phyloP scores from a whole-genome alignment of 1,140 invertebrate species.

The Lucilia cuprina region DNA sequence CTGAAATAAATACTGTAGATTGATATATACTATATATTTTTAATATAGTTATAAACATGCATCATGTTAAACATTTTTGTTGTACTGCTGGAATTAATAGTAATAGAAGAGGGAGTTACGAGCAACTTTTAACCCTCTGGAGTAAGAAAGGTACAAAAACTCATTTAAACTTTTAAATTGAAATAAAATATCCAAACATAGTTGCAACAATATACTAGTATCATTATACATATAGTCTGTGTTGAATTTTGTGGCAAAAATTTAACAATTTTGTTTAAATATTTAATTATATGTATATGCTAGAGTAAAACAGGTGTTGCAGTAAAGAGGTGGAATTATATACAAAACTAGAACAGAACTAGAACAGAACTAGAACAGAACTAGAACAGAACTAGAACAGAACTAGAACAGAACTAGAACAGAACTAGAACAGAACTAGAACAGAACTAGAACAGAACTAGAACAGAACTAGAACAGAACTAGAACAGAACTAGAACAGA shows the following conservation, averaged over 20 bases:
- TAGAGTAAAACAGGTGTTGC: background rate
- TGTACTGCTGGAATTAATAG: background rate
- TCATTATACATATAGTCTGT: background rate
- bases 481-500: too few relatives aligned
- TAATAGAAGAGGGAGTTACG: background rate
- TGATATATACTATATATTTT: background rate
- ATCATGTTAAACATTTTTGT: background rate
- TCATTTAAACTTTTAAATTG: slow-evolving; percentile 34
- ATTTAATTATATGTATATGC: background rate
- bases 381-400: too few relatives aligned
- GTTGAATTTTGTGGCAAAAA: background rate
- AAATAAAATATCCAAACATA: slow-evolving; percentile 22
- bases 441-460: too few relatives aligned
- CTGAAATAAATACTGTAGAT: background rate
- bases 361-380: too few relatives aligned
- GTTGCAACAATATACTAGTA: too few relatives aligned
- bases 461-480: too few relatives aligned
- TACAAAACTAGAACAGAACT: too few relatives aligned
- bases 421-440: too few relatives aligned
- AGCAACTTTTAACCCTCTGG: slow-evolving; percentile 10
- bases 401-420: too few relatives aligned
- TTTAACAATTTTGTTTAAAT: background rate
- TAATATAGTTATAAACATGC: background rate
- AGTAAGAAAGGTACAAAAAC: slow-evolving; percentile 10
- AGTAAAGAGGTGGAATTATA: too few relatives aligned